phyloP scores from a whole-genome alignment of 2,113 vertebrate species.

The Hydrolagus affinis region DNA sequence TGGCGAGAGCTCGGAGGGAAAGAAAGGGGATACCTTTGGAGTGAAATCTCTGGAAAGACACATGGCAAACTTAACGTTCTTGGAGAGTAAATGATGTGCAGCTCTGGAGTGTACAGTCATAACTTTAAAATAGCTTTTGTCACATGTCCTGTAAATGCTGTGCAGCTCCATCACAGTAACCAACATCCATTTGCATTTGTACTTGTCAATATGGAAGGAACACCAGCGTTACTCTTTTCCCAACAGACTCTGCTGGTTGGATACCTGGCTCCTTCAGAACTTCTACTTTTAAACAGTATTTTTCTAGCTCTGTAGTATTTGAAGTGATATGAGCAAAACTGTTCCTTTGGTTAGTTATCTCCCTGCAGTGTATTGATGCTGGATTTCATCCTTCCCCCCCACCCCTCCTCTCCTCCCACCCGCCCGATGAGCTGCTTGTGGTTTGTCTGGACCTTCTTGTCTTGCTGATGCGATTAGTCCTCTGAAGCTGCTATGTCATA shows the following conservation, averaged over 20 bases:
- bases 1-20: constrained; percentile 57
- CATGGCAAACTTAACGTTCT: constrained; percentile 66
- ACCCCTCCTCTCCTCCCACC: too few relatives aligned
- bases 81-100: constrained; percentile 68
- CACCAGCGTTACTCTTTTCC: background rate
- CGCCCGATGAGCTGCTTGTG: background rate
- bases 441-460: constrained; percentile 42
- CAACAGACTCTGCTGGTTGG: background rate
- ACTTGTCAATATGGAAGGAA: constrained; percentile 12
- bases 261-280: background rate
- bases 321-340: background rate
- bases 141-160: constrained; percentile 23
- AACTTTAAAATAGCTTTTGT: constrained; percentile 17
- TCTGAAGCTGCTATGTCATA: constrained; percentile 57
- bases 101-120: background rate
- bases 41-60: constrained; percentile 70
- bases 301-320: constrained; percentile 14
- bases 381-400: too few relatives aligned
- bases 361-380: constrained; percentile 18
- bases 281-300: constrained; percentile 6
- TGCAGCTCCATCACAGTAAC: constrained; percentile 3
- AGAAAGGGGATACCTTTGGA: constrained; percentile 59
- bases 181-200: constrained; percentile 3
- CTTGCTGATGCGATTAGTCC: constrained; percentile 50
- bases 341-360: constrained; percentile 17